These are phyloP conservation scores for Shinisaurus crocodilurus DNA, from an alignment of 2,113 vertebrate genomes.

Conservation along the genomic window DNA sequence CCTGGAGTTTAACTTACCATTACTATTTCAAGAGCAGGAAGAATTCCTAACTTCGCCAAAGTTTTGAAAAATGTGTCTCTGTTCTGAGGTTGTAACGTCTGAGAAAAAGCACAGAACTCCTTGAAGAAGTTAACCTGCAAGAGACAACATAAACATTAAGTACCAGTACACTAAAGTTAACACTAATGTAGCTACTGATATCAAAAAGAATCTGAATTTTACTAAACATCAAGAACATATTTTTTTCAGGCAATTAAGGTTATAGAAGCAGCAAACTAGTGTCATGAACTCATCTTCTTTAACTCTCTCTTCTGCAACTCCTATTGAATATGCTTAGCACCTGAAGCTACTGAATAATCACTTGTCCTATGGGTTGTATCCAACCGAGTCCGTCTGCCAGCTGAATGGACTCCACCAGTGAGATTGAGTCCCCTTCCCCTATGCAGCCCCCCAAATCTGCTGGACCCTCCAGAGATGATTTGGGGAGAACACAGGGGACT, in stretches of 20 bases:
- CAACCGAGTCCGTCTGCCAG: too few relatives aligned
- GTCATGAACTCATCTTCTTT: neutral
- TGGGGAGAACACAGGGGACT: too few relatives aligned
- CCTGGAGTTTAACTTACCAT: slow-evolving; percentile 84
- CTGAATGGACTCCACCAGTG: too few relatives aligned
- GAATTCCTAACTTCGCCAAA: slow-evolving; percentile 94
- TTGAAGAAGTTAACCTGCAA: slow-evolving; percentile 98
- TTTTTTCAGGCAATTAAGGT: neutral
- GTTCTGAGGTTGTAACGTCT: slow-evolving; percentile 98
- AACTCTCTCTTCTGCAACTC: neutral
- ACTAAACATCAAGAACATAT: neutral
- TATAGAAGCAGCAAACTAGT: neutral
- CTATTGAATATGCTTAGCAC: neutral
- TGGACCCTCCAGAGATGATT: too few relatives aligned
- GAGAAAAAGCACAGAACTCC: slow-evolving; percentile 98
- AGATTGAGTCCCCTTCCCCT: too few relatives aligned
- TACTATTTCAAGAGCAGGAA: slow-evolving; percentile 97
- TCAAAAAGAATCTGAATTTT: too few relatives aligned
- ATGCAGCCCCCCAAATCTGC: too few relatives aligned
- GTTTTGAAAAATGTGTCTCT: slow-evolving; percentile 98
- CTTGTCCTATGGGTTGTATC: neutral
- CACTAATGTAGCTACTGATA: neutral
- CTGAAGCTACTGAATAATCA: neutral
- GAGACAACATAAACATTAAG: neutral
- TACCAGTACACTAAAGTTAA: neutral